Evolutionary conservation across 2,888 invertebrate genomes (phyloP), one percentile per base, ranked within the genome.

Genomic region (Dolomedes plantarius): DNA sequence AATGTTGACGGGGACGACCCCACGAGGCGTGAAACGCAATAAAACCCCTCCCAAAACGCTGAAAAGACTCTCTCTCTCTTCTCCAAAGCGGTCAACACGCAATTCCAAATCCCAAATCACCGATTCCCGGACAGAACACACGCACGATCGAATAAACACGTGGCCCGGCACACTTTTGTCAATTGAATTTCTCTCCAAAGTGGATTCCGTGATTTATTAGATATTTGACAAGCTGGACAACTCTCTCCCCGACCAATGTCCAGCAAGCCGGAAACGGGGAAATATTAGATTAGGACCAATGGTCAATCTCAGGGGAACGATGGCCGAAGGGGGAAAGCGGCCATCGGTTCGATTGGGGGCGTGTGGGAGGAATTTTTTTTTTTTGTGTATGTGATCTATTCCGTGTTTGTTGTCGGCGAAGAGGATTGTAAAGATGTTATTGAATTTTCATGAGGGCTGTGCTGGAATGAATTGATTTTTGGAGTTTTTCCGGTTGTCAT

Each of bases 141-240:
- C 23, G 56, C 56, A 56, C 23, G 56, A 56, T 56, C 56, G 56
- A 56, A 56, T 23, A 56, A n/a, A 56, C 56, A 56, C 56, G 56
- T 23, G 56, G 23, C 56, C n/a, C 23, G 1, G 19, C 23, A n/a
- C 56, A 56, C 56, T 56, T 56, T 56, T 56, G 23, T 56, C 56
- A n/a, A 56, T 23, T 56, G 19, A 23, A 56, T 23, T 23, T 23
- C 5, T 7, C 5, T 56, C 56, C 56, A 56, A 56, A 56, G 56
- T 56, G 56, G 56, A 56, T 56, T 56, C 56, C 23, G 23, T 56
- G 56, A 56, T 56, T 56, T 56, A 56, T 56, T 56, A 56, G 56
- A 56, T 56, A 56, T 56, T 56, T 56, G 56, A 56, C 56, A 56
- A 56, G 56, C 56, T 11, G 56, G 56, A 56, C 56, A 56, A 23